Percentiles rank a stretch among this genome's conserved stretches.
phyloP scores from a whole-genome alignment of 92 coral and sea anemone genomes.

The Epizoanthus fatuus region DNA sequence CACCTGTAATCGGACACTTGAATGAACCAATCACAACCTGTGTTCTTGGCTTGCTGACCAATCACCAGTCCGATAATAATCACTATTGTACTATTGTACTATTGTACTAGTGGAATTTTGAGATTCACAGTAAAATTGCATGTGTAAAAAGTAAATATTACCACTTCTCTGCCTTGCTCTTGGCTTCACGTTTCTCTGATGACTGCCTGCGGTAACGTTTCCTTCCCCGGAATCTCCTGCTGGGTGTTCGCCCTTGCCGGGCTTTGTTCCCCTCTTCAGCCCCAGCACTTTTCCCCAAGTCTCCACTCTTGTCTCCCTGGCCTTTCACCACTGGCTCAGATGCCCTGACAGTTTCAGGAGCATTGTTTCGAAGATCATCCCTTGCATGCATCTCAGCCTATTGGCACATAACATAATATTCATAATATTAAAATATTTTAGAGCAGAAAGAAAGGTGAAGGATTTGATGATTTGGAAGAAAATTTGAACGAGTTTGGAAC shows the following conservation, averaged over 20 bases:
- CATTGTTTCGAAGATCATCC: conserved; percentile 10
- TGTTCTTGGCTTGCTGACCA: no score
- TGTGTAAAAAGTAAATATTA: neutral
- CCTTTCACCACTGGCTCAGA: neutral
- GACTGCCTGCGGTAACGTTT: conserved; percentile 29
- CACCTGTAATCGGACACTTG: no score
- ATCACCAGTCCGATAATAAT: no score
- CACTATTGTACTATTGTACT: no score
- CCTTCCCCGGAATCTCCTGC: conserved; percentile 21
- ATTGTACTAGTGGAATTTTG: no score
- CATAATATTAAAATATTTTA: no score
- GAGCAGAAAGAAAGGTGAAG: no score
- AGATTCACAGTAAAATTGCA: no score
- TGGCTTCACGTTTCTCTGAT: conserved; percentile 13
- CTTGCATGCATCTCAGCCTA: neutral
- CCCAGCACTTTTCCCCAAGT: neutral
- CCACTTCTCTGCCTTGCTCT: conserved; percentile 32
- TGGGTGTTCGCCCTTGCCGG: neutral
- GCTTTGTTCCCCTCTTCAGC: neutral
- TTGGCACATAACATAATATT: neutral
- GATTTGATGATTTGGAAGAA: no score
- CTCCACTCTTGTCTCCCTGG: conserved; percentile 1
- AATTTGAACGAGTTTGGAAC: no score
- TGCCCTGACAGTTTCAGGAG: neutral
- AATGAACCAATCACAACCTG: no score